Conservation (phyloP, 92 coral and sea anemone species). For the Zoanthus solanderi region DNA sequence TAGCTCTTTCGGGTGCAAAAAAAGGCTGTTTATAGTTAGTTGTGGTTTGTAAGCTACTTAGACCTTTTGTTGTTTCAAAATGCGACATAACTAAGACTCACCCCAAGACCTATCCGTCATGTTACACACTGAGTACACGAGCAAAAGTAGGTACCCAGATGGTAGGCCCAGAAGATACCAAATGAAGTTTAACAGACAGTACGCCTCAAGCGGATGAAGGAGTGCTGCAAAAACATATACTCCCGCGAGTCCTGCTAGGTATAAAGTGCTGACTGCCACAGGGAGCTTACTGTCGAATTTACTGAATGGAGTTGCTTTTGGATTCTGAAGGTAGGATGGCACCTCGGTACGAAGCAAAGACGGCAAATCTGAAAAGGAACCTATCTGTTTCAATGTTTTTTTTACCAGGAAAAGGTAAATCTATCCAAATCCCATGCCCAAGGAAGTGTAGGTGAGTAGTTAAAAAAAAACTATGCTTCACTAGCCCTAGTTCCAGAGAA, state of each 20-base stretch:
- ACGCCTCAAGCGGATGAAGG: slow-evolving; percentile 84
- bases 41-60: no score
- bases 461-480: no score
- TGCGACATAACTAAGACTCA: slow-evolving; percentile 39
- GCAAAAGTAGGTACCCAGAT: slow-evolving; percentile 88
- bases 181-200: slow-evolving; percentile 78
- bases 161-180: slow-evolving; percentile 92
- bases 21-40: no score
- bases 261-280: slow-evolving; percentile 76
- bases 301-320: slow-evolving; percentile 18
- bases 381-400: background rate
- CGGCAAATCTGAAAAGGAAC: background rate
- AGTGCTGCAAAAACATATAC: slow-evolving; percentile 74
- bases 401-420: no score
- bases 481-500: no score
- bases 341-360: background rate
- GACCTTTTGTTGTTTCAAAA: no score
- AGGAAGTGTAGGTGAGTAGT: no score
- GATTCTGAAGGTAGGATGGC: slow-evolving; percentile 17
- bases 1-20: no score
- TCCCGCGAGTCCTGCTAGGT: slow-evolving; percentile 72
- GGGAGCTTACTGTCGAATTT: slow-evolving; percentile 55
- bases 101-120: slow-evolving; percentile 98
- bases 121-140: slow-evolving; percentile 92
- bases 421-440: no score